Evolutionary conservation across 1,140 invertebrate species (phyloP), one percentile per base, ranked within the genome.

Genomic region (Drosophila sp.): DNA sequence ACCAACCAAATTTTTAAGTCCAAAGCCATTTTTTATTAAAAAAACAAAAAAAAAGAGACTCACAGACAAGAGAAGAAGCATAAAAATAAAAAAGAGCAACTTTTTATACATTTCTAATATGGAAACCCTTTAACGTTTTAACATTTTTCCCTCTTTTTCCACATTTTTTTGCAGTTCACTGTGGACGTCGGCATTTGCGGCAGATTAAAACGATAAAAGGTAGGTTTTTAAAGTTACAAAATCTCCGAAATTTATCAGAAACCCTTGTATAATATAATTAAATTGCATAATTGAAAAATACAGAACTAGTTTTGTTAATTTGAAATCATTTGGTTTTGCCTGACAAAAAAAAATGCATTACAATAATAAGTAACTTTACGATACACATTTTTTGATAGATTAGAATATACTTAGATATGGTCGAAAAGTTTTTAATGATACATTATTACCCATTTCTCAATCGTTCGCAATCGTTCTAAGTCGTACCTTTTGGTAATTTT

Each of bases 121-220:
- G 65, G 56, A 89, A 89, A 89, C 84, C 79, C 76, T 83, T 84
- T 86, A 72, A 56, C 47, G 60, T 64, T 63, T 66, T 66, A 72
- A 63, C 47, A 72, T 72, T 58, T 62, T 65, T 58, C 41, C 57
- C 50, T 63, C 56, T 60, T 60, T 50, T 27, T 47, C 44, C 44
- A 25, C 17, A 25, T 67, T 65, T 47, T 40, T 54, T 69, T 68
- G 25, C 66, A 79, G 65, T 57, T 66, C 66, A 32, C 75, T 54
- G n/a, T 29, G 70, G 68, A 65, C 35, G 35, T 57, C 57, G 66
- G 61, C 23, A 72, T 67, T 71, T 66, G 60, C 47, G 68, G 60
- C 81, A 84, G 80, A 87, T 89, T 89, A 87, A 89, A 80, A 66
- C 65, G 73, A 83, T 80, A 77, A 76, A 82, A 81, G 83, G 83